Evolutionary conservation across 1,140 invertebrate genomes (phyloP), one percentile per base, ranked within the genome.

Genomic region (Hydropsyche tenuis): DNA sequence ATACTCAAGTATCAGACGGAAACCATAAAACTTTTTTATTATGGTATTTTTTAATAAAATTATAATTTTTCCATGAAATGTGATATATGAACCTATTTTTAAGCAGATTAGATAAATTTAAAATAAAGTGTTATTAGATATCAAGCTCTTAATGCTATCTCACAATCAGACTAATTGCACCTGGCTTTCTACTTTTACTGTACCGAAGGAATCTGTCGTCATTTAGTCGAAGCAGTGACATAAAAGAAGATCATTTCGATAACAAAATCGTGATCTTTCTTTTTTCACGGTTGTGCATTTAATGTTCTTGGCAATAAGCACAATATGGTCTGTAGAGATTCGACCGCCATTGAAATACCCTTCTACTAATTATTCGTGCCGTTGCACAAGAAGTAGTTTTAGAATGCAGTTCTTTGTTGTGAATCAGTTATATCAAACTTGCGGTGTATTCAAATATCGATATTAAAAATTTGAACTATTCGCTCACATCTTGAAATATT

Each of bases 281-380:
- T 60, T 53, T 60, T 60, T 60, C 56, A 60, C 56, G 56, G 12
- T 60, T 60, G 56, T 60, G 23, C 20, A 60, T 23, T 14, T 60
- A 60, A 25, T 60, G 56, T 14, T 60, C 56, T 4, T 22, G 11
- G 51, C 18, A 53, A 6, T 5, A 53, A 20, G 23, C 12, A 60
- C 23, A 25, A 5, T 60, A 60, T 60, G 56, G 56, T 5, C 23
- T 25, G 18, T 12, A 53, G n/a, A 53, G n/a, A 16, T 53, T 18
- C 1, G 16, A 53, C 56, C 25, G 56, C 9, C 56, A 60, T 60
- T 60, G 56, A 25, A 25, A 60, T 60, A 25, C 56, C 23, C 23
- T 53, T 53, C 48, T 53, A 37, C 9, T 4, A 53, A 53, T 53
- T 53, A 53, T 60, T 60, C 23, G 56, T 25, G 22, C 25, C 56